These are phyloP conservation scores for Bos indicus DNA, from an alignment of 2,113 vertebrate species.

Conservation along the genomic window DNA sequence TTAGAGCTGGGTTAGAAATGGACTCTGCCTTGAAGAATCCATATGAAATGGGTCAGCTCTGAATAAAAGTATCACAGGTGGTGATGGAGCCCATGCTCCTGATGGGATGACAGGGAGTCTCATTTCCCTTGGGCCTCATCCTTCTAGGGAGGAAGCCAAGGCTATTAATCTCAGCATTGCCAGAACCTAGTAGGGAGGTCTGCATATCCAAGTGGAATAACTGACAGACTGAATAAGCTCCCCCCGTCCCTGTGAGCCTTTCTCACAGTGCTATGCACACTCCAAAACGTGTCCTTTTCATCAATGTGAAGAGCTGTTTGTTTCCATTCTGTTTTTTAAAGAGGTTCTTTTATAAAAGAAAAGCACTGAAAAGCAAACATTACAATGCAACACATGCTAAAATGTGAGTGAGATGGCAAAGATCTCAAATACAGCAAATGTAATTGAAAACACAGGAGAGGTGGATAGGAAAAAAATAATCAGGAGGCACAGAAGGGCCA, in stretches of 20 bases:
- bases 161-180: neutral
- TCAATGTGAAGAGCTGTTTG: neutral
- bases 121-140: neutral
- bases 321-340: constrained; percentile 22
- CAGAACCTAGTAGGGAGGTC: neutral
- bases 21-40: neutral
- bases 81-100: fast-evolving
- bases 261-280: neutral
- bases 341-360: constrained; percentile 44
- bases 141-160: no score
- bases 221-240: no score
- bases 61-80: neutral
- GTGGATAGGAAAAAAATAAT: neutral
- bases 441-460: neutral
- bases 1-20: neutral
- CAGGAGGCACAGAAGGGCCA: neutral
- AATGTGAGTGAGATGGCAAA: constrained; percentile 6
- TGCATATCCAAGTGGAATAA: neutral
- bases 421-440: neutral
- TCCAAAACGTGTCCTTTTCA: neutral
- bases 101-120: fast-evolving
- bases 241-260: neutral
- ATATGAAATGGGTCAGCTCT: neutral
- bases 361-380: constrained; percentile 54
- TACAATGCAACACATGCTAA: constrained; percentile 4